phyloP scores from a whole-genome alignment of 2,888 invertebrate genomes.

The Eupithecia centaureata region DNA sequence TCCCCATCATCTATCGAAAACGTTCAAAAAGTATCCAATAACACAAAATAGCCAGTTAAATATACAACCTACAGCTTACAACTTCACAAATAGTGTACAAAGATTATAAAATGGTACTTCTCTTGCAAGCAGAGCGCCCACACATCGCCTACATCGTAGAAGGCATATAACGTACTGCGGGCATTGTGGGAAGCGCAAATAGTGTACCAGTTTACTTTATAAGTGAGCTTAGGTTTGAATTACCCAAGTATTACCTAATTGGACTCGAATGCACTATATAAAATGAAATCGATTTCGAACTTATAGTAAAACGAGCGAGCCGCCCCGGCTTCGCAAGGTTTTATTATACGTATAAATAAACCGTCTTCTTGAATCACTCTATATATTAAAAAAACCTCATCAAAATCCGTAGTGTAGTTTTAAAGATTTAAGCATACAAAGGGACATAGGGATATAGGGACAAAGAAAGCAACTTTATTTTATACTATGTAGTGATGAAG shows the following conservation, averaged over 20 bases:
- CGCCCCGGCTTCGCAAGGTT: no score
- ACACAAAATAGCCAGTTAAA: background rate
- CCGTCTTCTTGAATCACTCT: no score
- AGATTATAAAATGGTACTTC: conserved; percentile 15
- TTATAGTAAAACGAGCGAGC: background rate
- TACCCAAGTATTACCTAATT: background rate
- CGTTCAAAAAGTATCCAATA: background rate
- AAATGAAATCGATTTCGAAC: background rate
- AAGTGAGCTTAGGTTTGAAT: background rate
- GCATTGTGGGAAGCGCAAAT: conserved; percentile 5
- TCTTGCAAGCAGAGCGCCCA: conserved; percentile 17
- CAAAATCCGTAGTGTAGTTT: no score
- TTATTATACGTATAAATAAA: no score
- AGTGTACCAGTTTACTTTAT: background rate
- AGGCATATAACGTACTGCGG: background rate
- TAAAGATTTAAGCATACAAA: no score
- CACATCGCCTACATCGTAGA: background rate
- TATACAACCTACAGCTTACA: conserved; percentile 1
- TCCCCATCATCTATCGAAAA: no score
- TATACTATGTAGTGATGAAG: no score
- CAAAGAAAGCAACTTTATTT: no score
- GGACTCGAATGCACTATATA: background rate
- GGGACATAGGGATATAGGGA: no score
- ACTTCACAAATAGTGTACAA: background rate
- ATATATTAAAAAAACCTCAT: no score